A percentile compares a stretch with the other conserved stretches of the same genome.
Evolutionary conservation across 2,797 vertebrate genomes (phyloP).

Genomic region (Ctenopoma kingsleyae): DNA sequence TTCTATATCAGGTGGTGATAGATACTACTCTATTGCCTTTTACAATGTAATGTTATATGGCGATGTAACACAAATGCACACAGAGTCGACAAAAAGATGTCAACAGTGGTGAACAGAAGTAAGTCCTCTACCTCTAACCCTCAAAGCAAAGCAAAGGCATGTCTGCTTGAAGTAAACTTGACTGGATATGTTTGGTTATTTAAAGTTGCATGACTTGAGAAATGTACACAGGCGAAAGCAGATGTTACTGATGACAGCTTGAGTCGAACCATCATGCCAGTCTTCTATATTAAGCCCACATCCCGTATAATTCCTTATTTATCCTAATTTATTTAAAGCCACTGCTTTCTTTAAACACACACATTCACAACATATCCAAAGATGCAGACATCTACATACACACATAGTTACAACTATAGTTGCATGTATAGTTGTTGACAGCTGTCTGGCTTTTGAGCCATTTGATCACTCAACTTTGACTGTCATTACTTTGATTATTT

Average conservation of each 20-base stretch:
- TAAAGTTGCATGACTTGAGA: not conserved
- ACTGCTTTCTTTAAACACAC: not conserved
- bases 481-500: conserved; percentile 12
- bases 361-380: not conserved
- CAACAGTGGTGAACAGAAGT: not conserved
- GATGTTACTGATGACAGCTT: conserved; percentile 8
- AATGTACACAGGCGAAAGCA: not conserved
- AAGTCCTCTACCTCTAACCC: not conserved
- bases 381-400: conserved; percentile 9
- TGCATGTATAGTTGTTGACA: conserved; percentile 27
- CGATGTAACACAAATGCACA: not conserved
- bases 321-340: conserved; percentile 3
- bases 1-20: conserved; percentile 3
- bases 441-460: conserved; percentile 12
- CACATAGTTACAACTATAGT: conserved; percentile 14
- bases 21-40: not conserved
- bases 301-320: conserved; percentile 8
- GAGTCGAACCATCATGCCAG: conserved; percentile 11
- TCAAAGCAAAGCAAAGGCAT: not conserved
- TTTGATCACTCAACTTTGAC: conserved; percentile 16
- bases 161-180: not conserved
- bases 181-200: not conserved
- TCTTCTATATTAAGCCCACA: conserved; percentile 20
- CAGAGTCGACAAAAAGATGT: not conserved
- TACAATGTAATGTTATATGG: not conserved